These are phyloP conservation scores for Pogonognathellus flavescens DNA, from an alignment of 1,140 invertebrate genomes.

Conservation along the genomic window DNA sequence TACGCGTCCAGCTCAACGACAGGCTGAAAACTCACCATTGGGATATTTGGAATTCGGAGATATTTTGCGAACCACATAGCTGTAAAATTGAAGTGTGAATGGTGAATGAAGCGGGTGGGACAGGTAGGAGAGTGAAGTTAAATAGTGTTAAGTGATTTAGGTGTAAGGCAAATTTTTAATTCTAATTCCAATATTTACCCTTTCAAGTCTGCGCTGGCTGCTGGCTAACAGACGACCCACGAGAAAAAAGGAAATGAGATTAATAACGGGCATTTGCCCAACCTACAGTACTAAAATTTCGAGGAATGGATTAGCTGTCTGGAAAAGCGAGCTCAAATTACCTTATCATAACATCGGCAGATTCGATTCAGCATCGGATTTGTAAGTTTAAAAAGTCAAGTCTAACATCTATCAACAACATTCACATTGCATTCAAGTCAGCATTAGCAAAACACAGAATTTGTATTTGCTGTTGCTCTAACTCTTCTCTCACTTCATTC, in stretches of 20 bases:
- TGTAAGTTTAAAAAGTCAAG: slow-evolving; percentile 40
- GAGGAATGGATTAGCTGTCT: slow-evolving; percentile 22
- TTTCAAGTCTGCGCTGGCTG: background rate
- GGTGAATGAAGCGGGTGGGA: no score
- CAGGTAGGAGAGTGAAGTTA: no score
- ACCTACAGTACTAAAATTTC: slow-evolving; percentile 20
- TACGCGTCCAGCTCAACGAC: slow-evolving; percentile 17
- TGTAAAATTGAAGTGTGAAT: no score
- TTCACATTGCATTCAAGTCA: slow-evolving; percentile 37
- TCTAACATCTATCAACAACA: slow-evolving; percentile 37
- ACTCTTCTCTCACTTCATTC: background rate
- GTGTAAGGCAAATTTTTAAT: no score
- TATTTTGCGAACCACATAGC: slow-evolving; percentile 37
- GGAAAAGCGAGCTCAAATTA: slow-evolving; percentile 34
- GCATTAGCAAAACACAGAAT: slow-evolving; percentile 1
- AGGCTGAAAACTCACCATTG: slow-evolving; percentile 8
- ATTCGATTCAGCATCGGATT: slow-evolving; percentile 16
- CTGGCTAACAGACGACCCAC: background rate
- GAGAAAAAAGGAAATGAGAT: slow-evolving; percentile 38
- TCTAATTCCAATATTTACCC: no score
- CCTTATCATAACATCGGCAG: slow-evolving; percentile 32
- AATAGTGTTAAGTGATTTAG: no score
- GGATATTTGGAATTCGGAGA: slow-evolving; percentile 42
- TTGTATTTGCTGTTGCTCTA: slow-evolving; percentile 19
- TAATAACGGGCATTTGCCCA: slow-evolving; percentile 40